phyloP scores from a whole-genome alignment of 1,140 invertebrate species.

The Teleopsis dalmanni region DNA sequence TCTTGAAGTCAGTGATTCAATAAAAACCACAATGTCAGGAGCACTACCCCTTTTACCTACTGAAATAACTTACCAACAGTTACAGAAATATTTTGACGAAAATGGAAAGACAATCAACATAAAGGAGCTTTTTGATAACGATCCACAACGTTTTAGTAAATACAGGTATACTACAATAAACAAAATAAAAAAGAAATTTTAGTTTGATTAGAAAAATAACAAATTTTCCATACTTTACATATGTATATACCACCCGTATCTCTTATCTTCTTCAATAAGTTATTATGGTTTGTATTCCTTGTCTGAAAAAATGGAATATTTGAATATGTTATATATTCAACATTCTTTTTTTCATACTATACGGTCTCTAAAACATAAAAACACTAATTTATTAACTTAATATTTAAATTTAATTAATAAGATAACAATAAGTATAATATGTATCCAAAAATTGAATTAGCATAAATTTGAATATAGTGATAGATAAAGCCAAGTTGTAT shows the following conservation, averaged over 20 bases:
- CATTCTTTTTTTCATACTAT: too few species aligned
- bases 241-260: constrained; percentile 9
- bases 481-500: too few species aligned
- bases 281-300: too few species aligned
- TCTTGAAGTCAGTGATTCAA: neutral
- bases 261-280: too few species aligned
- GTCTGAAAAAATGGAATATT: too few species aligned
- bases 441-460: too few species aligned
- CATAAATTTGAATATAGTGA: too few species aligned
- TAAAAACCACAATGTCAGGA: constrained; percentile 26
- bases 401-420: too few species aligned
- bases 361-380: too few species aligned
- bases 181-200: neutral
- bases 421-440: too few species aligned
- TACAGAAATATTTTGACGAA: constrained; percentile 62
- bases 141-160: constrained; percentile 70
- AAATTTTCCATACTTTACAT: neutral
- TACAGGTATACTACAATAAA: constrained; percentile 55
- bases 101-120: constrained; percentile 68
- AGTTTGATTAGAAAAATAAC: neutral
- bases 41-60: constrained; percentile 48
- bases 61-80: constrained; percentile 61
- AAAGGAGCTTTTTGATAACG: constrained; percentile 64
- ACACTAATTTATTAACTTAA: too few species aligned
- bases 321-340: too few species aligned